Percentiles rank a stretch among this genome's conserved stretches.
phyloP scores from a whole-genome alignment of 2,888 invertebrate genomes.

The Peribatodes rhomboidaria region DNA sequence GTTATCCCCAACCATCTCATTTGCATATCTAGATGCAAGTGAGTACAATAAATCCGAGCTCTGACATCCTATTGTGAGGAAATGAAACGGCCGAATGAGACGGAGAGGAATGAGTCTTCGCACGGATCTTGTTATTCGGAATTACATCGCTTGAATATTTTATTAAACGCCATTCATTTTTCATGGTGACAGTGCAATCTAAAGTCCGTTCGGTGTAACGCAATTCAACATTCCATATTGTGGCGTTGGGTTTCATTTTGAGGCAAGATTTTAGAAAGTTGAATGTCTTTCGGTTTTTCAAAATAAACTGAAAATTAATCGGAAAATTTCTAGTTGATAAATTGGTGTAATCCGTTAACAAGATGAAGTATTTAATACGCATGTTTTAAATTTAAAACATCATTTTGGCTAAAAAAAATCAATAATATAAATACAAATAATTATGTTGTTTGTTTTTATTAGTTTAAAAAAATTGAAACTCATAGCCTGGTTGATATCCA shows the following conservation, averaged over 20 bases:
- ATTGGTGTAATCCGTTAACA: no score
- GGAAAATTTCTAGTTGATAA: no score
- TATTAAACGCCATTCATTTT: constrained; percentile 20
- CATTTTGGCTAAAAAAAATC: no score
- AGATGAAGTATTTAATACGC: no score
- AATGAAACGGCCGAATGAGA: constrained; percentile 15
- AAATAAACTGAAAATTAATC: background rate
- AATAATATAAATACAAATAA: no score
- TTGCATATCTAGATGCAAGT: background rate
- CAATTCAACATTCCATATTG: background rate
- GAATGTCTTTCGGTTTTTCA: no score
- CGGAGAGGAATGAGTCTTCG: constrained; percentile 7
- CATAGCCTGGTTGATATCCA: no score
- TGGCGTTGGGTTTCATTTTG: no score
- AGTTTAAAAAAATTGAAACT: no score
- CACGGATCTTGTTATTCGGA: constrained; percentile 15
- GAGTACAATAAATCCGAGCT: constrained; percentile 16
- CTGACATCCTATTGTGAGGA: constrained; percentile 6
- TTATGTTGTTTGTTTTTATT: no score
- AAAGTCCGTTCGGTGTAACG: no score
- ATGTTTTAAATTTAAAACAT: no score
- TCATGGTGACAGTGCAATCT: constrained; percentile 5
- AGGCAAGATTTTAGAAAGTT: background rate
- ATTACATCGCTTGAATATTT: constrained; percentile 21
- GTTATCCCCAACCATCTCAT: background rate